These are phyloP conservation scores for Ptychodera flava DNA, from an alignment of 35 echinoderm and acorn worm species.

Conservation along the genomic window DNA sequence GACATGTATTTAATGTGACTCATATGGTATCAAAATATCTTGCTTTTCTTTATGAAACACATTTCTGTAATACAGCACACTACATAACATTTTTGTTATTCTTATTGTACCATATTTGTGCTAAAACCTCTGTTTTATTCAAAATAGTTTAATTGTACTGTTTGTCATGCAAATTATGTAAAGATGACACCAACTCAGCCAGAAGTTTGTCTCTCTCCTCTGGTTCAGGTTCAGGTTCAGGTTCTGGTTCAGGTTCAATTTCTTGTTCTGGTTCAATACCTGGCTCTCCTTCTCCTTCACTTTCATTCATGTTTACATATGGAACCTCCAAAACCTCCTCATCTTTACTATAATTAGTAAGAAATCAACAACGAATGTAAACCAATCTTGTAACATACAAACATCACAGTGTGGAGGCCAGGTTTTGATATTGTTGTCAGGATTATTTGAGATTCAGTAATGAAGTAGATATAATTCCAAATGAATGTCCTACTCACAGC, in stretches of 20 bases:
- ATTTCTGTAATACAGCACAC: background rate
- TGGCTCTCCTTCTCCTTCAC: no score
- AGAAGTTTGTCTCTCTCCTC: background rate
- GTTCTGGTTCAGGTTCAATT: background rate
- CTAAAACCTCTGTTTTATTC: background rate
- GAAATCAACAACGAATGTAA: background rate
- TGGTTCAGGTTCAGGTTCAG: background rate
- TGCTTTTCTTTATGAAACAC: no score
- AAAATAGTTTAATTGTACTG: background rate
- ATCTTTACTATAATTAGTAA: background rate
- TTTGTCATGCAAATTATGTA: background rate
- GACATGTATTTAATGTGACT: no score
- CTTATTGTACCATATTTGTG: no score
- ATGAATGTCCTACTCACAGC: no score
- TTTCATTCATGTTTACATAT: background rate
- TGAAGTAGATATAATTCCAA: background rate
- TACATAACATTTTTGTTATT: no score
- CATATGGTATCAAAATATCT: no score
- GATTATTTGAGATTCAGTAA: background rate
- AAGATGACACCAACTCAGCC: background rate
- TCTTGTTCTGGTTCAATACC: background rate
- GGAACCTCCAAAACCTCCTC: background rate
- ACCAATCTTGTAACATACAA: background rate
- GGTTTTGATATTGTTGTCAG: background rate
- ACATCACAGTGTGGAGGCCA: background rate